Evolutionary conservation across 2,888 invertebrate genomes (phyloP).

Genomic region (Zele albiditarsus): DNA sequence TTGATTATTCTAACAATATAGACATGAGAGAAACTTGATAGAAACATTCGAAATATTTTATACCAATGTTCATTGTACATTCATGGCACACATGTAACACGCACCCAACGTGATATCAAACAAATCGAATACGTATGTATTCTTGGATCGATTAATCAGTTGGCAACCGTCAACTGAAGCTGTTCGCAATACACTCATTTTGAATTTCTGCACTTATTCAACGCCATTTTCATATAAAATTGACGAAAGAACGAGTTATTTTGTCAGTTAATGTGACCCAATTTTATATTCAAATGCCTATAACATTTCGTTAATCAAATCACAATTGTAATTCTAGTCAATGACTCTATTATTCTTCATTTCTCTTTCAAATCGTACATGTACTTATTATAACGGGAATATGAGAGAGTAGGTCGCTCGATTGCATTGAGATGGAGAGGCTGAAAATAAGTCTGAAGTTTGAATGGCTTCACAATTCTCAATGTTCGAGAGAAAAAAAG

Average conservation of each 20-base stretch:
- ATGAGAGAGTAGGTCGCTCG: slow-evolving; percentile 36
- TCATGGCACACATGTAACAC: background rate
- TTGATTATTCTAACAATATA: too few relatives aligned
- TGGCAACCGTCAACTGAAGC: slow-evolving; percentile 25
- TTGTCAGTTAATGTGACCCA: background rate
- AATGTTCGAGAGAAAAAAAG: slow-evolving; percentile 30
- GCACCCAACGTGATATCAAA: background rate
- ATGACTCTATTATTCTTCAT: background rate
- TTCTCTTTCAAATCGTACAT: background rate
- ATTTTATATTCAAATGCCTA: background rate
- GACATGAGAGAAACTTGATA: background rate
- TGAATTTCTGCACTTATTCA: slow-evolving; percentile 2
- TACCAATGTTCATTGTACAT: background rate
- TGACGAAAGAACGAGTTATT: background rate
- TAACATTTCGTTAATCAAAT: background rate
- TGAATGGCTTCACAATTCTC: slow-evolving; percentile 35
- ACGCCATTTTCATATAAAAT: background rate
- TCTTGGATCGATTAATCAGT: slow-evolving; percentile 38
- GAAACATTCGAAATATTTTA: background rate
- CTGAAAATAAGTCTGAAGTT: slow-evolving; percentile 28
- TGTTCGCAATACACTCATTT: background rate
- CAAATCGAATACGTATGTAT: background rate
- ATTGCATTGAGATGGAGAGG: slow-evolving; percentile 28
- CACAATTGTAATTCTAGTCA: background rate
- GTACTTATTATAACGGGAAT: background rate